Evolutionary conservation across 2,113 vertebrate species (phyloP), one percentile per base, ranked within the genome.

Genomic region (Psophia crepitans): DNA sequence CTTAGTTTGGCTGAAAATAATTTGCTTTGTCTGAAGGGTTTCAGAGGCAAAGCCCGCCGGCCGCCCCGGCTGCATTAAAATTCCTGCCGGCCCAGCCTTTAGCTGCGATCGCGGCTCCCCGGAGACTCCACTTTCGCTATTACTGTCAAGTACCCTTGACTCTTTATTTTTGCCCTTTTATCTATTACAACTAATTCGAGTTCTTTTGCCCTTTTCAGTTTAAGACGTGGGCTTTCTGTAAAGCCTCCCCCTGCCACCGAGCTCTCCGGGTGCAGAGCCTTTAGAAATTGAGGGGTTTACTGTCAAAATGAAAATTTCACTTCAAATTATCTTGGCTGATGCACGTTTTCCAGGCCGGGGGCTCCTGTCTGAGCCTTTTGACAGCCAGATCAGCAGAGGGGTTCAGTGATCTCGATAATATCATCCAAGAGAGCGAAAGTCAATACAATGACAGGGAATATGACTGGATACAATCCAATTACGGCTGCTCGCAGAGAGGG

Each of bases 161-260:
- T 99, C 98, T 98, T 99, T 99, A 98, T 98, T 99, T 99, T 99
- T 99, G 99, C 99, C 99, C 99, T 99, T 99, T 99, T 99, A 99
- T 99, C 99, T 99, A 98, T 99, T 99, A 99, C 99, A 99, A 99
- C 99, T 99, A 99, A 99, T 99, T 99, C 99, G 97, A 98, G 99
- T 99, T 99, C 98, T 99, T 99, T 99, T 99, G 99, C 99, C 99
- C 99, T 99, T 99, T 99, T 99, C 99, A 99, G 98, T 98, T 98
- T 98, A 98, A 98, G 98, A 99, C 98, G 98, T 98, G 98, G 98
- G 98, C 98, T 98, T 98, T 98, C 97, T 96, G 98, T 97, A 98
- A 98, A 99, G 98, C 98, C 98, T 98, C 98, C 98, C 97, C 98
- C 98, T 98, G 97, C 97, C 98, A 98, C 97, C 81, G 95, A 97